Percentiles rank a stretch among this genome's conserved stretches.
These are phyloP conservation scores for Asobara japonica DNA, from an alignment of 1,140 invertebrate species.

Conservation along the genomic window DNA sequence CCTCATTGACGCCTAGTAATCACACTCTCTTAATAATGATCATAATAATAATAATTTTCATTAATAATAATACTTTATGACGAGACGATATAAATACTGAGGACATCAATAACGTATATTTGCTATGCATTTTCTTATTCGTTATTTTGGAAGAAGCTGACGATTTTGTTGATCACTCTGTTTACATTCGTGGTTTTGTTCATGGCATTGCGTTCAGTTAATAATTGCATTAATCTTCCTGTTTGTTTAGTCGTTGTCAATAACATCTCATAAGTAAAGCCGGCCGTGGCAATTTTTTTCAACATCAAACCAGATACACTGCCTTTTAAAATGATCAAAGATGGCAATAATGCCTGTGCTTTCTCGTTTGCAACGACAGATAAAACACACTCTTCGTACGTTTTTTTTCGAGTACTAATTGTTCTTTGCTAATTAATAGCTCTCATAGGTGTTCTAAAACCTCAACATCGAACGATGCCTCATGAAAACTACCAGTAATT, in stretches of 20 bases:
- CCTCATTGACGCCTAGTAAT: too few species aligned
- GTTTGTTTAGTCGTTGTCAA: conserved; percentile 21
- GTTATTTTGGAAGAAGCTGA: too few species aligned
- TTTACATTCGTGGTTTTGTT: too few species aligned
- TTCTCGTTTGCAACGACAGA: conserved; percentile 1
- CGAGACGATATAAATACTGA: too few species aligned
- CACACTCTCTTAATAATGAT: too few species aligned
- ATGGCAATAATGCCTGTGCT: neutral
- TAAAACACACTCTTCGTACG: conserved; percentile 3
- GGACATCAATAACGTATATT: too few species aligned
- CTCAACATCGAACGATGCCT: conserved; percentile 38
- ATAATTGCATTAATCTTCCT: conserved; percentile 18
- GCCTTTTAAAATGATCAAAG: conserved; percentile 19
- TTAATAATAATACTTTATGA: too few species aligned
- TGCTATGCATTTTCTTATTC: too few species aligned
- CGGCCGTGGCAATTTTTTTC: conserved; percentile 31
- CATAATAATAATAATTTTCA: too few species aligned
- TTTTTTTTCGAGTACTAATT: conserved; percentile 17
- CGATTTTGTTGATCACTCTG: too few species aligned
- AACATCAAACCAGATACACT: conserved; percentile 27
- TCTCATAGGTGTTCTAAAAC: conserved; percentile 30
- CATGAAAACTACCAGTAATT: conserved; percentile 32
- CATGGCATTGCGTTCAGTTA: neutral
- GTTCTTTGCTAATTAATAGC: conserved; percentile 6
- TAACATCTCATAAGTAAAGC: conserved; percentile 23